Conservation (phyloP, 2,797 vertebrate genomes). For the Iguana delicatissima region DNA sequence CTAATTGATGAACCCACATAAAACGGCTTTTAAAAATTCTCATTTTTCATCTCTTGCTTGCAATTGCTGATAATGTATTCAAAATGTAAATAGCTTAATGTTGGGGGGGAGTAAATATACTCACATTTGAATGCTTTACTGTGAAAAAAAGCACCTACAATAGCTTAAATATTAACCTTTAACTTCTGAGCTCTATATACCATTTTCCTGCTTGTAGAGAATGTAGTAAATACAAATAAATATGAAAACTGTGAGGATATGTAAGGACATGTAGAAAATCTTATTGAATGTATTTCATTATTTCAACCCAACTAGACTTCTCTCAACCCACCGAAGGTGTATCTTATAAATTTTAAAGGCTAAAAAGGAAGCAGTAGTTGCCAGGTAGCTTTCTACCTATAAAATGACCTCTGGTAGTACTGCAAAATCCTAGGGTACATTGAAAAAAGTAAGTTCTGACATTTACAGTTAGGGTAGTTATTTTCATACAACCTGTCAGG, state of each 20-base stretch:
- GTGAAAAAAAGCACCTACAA: constrained; percentile 19
- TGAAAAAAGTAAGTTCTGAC: constrained; percentile 39
- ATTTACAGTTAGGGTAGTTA: constrained; percentile 13
- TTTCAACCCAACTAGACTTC: constrained; percentile 40
- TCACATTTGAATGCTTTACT: constrained; percentile 56
- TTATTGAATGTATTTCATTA: constrained; percentile 59
- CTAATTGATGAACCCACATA: constrained; percentile 72
- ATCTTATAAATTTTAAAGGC: constrained; percentile 37
- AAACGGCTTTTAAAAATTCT: constrained; percentile 70
- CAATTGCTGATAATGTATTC: constrained; percentile 64
- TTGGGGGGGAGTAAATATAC: constrained; percentile 43
- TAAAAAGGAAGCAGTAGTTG: constrained; percentile 29
- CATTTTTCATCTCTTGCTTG: constrained; percentile 53
- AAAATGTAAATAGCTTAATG: constrained; percentile 67
- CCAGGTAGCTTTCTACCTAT: constrained; percentile 52
- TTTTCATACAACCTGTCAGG: background rate
- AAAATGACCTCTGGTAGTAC: constrained; percentile 19
- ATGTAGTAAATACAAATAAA: constrained; percentile 70
- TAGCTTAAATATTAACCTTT: constrained; percentile 55
- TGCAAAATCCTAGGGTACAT: constrained; percentile 15
- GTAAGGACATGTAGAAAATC: constrained; percentile 58
- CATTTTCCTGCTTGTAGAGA: constrained; percentile 58
- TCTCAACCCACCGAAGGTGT: background rate
- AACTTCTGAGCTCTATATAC: constrained; percentile 69
- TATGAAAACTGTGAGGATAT: constrained; percentile 57